A percentile compares a stretch with the other conserved stretches of the same genome.
Conservation (phyloP, 2,113 vertebrate genomes). For the Isurus oxyrinchus region DNA sequence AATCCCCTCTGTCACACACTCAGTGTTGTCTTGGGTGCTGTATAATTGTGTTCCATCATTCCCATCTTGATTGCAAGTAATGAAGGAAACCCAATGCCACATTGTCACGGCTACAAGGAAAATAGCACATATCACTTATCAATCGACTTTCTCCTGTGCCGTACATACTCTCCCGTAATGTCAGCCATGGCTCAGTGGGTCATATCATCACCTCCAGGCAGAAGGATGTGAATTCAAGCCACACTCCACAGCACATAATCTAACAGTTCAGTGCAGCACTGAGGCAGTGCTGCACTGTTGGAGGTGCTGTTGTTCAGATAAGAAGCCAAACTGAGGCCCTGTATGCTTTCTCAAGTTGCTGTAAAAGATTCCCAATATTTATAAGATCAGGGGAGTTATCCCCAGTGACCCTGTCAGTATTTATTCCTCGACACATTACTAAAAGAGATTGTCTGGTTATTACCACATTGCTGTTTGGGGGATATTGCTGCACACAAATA, state of each 20-base stretch:
- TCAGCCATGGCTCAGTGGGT: not conserved
- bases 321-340: not conserved
- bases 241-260: not conserved
- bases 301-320: not conserved
- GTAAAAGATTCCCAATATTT: not conserved
- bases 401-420: not conserved
- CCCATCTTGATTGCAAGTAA: not conserved
- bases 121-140: not conserved
- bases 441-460: not conserved
- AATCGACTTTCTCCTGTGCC: too few species aligned
- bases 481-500: not conserved
- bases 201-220: not conserved
- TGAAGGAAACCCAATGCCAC: not conserved
- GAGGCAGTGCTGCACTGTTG: not conserved
- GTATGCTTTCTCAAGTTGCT: not conserved
- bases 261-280: not conserved
- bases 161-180: not conserved
- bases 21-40: not conserved
- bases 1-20: not conserved
- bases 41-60: not conserved
- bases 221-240: not conserved
- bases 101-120: not conserved
- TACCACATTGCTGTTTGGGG: not conserved
- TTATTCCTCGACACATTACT: not conserved
- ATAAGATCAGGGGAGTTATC: not conserved